These are phyloP conservation scores for Brachypterus glaber DNA, from an alignment of 2,888 invertebrate species.

Conservation along the genomic window DNA sequence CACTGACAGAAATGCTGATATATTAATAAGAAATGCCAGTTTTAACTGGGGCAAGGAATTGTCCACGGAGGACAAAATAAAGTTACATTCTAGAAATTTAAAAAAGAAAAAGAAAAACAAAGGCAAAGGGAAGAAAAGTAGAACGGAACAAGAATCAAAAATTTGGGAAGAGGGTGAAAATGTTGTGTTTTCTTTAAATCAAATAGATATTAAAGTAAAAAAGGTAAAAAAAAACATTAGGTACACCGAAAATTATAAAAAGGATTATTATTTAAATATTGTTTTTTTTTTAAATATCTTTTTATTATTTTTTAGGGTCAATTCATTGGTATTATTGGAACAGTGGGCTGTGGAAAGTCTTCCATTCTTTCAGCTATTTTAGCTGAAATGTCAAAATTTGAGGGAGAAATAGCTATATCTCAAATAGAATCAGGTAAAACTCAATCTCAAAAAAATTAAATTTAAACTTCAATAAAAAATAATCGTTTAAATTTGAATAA, in stretches of 20 bases:
- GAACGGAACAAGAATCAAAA: conserved; percentile 19
- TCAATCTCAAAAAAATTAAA: not conserved
- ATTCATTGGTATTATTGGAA: conserved; percentile 78
- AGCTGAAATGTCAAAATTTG: conserved; percentile 67
- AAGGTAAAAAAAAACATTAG: conserved; percentile 33
- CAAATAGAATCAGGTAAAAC: conserved; percentile 54
- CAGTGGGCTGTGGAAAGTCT: conserved; percentile 87
- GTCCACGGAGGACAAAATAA: conserved; percentile 31
- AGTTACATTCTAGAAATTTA: conserved; percentile 25
- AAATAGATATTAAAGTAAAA: conserved; percentile 38
- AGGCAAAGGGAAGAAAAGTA: conserved; percentile 43
- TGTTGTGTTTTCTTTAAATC: conserved; percentile 34
- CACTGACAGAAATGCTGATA: conserved; percentile 40
- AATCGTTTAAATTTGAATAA: not conserved
- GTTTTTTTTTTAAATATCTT: not conserved
- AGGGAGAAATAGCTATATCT: conserved; percentile 60
- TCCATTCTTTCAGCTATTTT: conserved; percentile 75
- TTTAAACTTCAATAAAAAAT: not conserved
- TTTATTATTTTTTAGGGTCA: conserved; percentile 48
- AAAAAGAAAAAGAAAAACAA: conserved; percentile 32
- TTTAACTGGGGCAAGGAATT: conserved; percentile 51
- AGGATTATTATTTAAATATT: no score
- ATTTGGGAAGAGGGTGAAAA: conserved; percentile 15
- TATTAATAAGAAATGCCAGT: conserved; percentile 49
- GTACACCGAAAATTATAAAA: no score